Base-by-base conservation (phyloP, 2,113 vertebrate genomes). In the Antennarius striatus region DNA sequence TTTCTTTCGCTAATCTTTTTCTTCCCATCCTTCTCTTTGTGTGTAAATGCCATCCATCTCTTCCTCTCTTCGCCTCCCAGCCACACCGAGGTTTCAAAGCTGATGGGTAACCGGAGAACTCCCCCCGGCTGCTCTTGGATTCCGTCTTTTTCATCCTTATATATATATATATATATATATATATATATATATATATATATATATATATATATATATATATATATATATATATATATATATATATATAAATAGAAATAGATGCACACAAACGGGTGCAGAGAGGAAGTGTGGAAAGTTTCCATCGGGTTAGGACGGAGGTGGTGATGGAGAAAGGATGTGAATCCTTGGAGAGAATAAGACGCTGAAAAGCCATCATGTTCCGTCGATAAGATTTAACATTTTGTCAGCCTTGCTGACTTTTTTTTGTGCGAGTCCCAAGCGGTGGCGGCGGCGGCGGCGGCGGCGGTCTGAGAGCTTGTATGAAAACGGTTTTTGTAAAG, bases 91-190 rank as follows among this genome's bases (percentile, higher is more conserved):
- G 47, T 22, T 80, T 88, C 65, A 86, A 83, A 90, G 82, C 61
- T 78, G 82, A 87, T 77, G 69, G 70, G 71, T 83, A 86, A 83
- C 83, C 60, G 69, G 66, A 84, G 77, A 77, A 77, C 22, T 1
- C 22, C 22, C 22, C 22, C 22, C 78, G 63, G 75, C 84, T 81
- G 82, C 42, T 72, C 61, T 75, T 58, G 63, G 53, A 66, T 70
- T 81, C 54, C 60, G 22, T 22, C 22, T 22, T 22, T 22, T 22
- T 22, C 22, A 22, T 22, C 22, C 22, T 22, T n/a, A n/a, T n/a
- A n/a, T n/a, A n/a, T n/a, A n/a, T n/a, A n/a, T n/a, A n/a, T n/a
- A n/a, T n/a, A n/a, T n/a, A n/a, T n/a, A n/a, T n/a, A n/a, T n/a
- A n/a, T n/a, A n/a, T n/a, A n/a, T n/a, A n/a, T n/a, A n/a, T n/a